Conservation (phyloP, 1,140 invertebrate species). For the Homalodisca vitripennis region DNA sequence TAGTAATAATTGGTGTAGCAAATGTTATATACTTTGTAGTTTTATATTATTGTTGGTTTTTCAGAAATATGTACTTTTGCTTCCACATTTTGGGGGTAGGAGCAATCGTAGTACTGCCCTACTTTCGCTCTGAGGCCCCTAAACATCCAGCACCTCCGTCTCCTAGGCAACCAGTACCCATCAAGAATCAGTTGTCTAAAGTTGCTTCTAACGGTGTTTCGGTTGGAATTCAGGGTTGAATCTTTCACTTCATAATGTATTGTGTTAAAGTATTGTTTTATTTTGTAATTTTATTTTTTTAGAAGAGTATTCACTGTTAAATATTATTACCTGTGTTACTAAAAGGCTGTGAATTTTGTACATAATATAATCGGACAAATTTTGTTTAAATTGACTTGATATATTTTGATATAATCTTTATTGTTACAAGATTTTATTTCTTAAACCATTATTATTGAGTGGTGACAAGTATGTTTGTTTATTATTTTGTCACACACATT, state of each 20-base stretch:
- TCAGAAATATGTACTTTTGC: constrained; percentile 57
- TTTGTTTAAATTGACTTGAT: no score
- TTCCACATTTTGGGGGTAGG: constrained; percentile 57
- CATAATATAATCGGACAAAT: background rate
- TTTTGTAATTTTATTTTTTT: no score
- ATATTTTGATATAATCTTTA: no score
- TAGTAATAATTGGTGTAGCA: no score
- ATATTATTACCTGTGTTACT: constrained; percentile 5
- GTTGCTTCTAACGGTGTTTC: constrained; percentile 26
- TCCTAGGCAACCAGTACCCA: background rate
- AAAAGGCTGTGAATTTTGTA: background rate
- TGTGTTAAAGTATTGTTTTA: no score
- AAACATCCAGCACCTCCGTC: background rate
- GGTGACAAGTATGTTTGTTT: no score
- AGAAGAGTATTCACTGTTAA: no score
- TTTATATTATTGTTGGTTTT: constrained; percentile 24
- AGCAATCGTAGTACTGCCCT: constrained; percentile 55
- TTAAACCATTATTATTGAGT: no score
- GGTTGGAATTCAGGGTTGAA: constrained; percentile 18
- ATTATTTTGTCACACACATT: no score
- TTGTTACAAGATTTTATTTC: no score
- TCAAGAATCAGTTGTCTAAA: constrained; percentile 16
- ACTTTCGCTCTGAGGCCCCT: background rate
- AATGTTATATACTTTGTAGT: no score
- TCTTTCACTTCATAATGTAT: constrained; percentile 26